Evolutionary conservation across 1,140 invertebrate species (phyloP).

Genomic region (Diabrotica virgifera): DNA sequence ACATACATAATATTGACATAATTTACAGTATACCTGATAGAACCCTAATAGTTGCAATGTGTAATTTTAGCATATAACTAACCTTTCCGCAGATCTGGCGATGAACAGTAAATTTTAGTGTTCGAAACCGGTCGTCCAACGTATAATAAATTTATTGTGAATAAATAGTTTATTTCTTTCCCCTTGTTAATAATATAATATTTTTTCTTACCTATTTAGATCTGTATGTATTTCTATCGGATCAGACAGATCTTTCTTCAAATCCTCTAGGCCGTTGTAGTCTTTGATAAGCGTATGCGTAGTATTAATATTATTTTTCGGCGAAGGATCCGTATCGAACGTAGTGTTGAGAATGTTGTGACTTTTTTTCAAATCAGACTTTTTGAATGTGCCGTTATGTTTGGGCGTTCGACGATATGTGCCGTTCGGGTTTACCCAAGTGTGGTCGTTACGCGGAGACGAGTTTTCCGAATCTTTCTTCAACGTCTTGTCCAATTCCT

Average conservation of each 20-base stretch:
- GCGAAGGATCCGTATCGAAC: conserved; percentile 15
- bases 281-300: conserved; percentile 24
- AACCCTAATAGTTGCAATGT: too few species aligned
- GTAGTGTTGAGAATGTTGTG: conserved; percentile 24
- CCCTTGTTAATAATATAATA: too few species aligned
- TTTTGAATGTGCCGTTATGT: conserved; percentile 29
- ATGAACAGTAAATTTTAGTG: too few species aligned
- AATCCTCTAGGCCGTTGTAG: conserved; percentile 22
- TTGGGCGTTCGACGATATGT: conserved; percentile 29
- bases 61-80: too few species aligned
- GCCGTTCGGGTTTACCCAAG: conserved; percentile 21
- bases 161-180: too few species aligned
- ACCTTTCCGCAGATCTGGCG: too few species aligned
- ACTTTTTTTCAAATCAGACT: conserved; percentile 28
- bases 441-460: conserved; percentile 7
- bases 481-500: not conserved
- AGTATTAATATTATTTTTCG: conserved; percentile 14
- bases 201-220: conserved; percentile 27
- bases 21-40: too few species aligned
- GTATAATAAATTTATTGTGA: too few species aligned
- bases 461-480: not conserved
- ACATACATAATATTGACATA: too few species aligned
- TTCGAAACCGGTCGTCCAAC: too few species aligned
- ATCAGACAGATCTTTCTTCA: conserved; percentile 24
- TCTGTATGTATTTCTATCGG: conserved; percentile 24